Evolutionary conservation across 2,888 invertebrate species (phyloP).

Genomic region (Sepioteuthis lessoniana): DNA sequence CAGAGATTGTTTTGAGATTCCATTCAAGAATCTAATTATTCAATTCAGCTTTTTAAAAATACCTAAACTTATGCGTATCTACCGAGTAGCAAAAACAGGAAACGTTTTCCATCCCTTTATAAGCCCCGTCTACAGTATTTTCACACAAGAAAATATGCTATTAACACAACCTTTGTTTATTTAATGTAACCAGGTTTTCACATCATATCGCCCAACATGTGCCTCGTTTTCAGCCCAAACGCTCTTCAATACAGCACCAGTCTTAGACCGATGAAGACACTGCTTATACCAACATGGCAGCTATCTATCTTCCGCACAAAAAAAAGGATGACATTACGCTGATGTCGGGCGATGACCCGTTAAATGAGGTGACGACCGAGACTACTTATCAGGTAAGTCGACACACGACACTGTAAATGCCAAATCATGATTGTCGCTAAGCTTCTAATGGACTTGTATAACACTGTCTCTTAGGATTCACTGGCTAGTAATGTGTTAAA

Average conservation of each 20-base stretch:
- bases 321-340: not conserved
- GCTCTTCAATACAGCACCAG: not conserved
- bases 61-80: too few relatives aligned
- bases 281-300: not conserved
- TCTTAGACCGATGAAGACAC: not conserved
- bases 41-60: too few relatives aligned
- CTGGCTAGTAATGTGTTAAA: not conserved
- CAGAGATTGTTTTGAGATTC: too few relatives aligned
- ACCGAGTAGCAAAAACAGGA: too few relatives aligned
- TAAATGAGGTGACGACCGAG: constrained; percentile 11
- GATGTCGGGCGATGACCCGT: not conserved
- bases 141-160: too few relatives aligned
- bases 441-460: not conserved
- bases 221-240: too few relatives aligned
- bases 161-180: too few relatives aligned
- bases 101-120: too few relatives aligned
- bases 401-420: constrained; percentile 11
- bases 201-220: too few relatives aligned
- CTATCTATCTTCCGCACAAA: not conserved
- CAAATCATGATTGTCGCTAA: not conserved
- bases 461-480: not conserved
- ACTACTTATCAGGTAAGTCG: not conserved
- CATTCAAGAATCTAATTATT: too few relatives aligned
- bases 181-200: too few relatives aligned
- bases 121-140: too few relatives aligned